These are phyloP conservation scores for Falcunculus frontatus DNA, from an alignment of 2,113 vertebrate genomes.

Conservation along the genomic window DNA sequence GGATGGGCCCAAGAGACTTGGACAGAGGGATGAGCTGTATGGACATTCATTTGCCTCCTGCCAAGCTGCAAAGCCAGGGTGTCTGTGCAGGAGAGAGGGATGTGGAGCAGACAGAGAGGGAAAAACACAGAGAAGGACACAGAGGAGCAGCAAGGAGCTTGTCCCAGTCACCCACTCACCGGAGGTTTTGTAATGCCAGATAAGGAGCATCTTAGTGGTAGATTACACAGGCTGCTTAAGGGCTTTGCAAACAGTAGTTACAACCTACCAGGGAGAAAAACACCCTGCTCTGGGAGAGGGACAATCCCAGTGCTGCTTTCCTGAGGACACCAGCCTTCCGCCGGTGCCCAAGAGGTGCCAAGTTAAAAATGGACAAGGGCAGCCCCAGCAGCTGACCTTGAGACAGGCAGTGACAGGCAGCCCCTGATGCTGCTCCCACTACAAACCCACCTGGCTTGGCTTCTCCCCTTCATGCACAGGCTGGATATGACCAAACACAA, in stretches of 20 bases:
- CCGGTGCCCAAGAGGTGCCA: background rate
- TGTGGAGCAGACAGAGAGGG: background rate
- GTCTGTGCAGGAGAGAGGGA: background rate
- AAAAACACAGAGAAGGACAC: background rate
- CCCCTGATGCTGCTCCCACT: background rate
- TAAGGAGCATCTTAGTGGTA: slow-evolving; percentile 34
- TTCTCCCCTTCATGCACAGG: background rate
- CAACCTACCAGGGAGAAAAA: slow-evolving; percentile 1
- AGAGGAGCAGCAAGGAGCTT: background rate
- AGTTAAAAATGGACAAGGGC: background rate
- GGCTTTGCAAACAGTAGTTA: slow-evolving; percentile 61
- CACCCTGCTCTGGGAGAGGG: background rate
- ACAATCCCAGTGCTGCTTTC: background rate
- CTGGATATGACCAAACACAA: background rate
- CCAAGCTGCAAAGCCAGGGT: background rate
- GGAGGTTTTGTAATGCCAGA: background rate
- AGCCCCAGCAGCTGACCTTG: background rate
- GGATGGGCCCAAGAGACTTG: background rate
- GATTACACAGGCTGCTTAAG: slow-evolving; percentile 59
- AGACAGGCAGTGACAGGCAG: background rate
- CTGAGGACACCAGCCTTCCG: background rate
- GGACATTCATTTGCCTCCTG: background rate
- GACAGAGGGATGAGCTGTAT: background rate
- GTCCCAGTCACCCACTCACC: fast-evolving
- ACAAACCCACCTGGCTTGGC: background rate